A percentile compares a stretch with the other conserved stretches of the same genome.
phyloP scores from a whole-genome alignment of 2,888 invertebrate species.

The Trichopria drosophilae region DNA sequence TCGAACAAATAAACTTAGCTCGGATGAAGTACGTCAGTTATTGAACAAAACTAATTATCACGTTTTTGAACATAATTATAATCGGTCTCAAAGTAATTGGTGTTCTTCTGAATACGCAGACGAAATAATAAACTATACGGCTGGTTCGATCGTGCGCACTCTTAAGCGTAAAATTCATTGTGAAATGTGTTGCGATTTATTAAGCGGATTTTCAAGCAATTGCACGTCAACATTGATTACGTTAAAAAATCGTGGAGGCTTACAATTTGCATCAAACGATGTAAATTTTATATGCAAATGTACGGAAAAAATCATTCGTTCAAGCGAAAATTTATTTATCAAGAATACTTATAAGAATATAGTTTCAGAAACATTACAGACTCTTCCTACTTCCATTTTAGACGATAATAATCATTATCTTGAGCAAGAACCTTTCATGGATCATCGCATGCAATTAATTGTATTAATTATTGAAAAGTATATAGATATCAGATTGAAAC shows the following conservation, averaged over 20 bases:
- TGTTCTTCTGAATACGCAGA: too few species aligned
- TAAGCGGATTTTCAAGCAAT: not conserved
- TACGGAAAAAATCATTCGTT: conserved; percentile 14
- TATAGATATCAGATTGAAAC: conserved; percentile 16
- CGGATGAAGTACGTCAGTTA: too few species aligned
- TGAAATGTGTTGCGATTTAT: conserved; percentile 10
- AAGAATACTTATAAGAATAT: conserved; percentile 5
- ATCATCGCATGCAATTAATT: conserved; percentile 22
- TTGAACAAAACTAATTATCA: too few species aligned
- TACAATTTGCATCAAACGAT: conserved; percentile 18
- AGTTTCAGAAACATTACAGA: conserved; percentile 14
- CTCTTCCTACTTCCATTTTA: conserved; percentile 6
- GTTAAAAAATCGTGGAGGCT: conserved; percentile 19
- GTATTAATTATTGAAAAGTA: conserved; percentile 19
- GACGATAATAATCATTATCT: conserved; percentile 17
- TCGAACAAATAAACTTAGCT: too few species aligned
- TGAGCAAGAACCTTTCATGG: conserved; percentile 15
- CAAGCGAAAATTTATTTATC: not conserved
- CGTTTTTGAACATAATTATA: too few species aligned
- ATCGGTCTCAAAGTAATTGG: too few species aligned
- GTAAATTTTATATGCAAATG: conserved; percentile 11
- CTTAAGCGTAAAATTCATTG: conserved; percentile 22
- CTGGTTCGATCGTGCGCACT: conserved; percentile 15
- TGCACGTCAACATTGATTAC: conserved; percentile 9
- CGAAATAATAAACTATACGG: conserved; percentile 20